Conservation (phyloP, 2,113 vertebrate species). For the Penelope pileata region DNA sequence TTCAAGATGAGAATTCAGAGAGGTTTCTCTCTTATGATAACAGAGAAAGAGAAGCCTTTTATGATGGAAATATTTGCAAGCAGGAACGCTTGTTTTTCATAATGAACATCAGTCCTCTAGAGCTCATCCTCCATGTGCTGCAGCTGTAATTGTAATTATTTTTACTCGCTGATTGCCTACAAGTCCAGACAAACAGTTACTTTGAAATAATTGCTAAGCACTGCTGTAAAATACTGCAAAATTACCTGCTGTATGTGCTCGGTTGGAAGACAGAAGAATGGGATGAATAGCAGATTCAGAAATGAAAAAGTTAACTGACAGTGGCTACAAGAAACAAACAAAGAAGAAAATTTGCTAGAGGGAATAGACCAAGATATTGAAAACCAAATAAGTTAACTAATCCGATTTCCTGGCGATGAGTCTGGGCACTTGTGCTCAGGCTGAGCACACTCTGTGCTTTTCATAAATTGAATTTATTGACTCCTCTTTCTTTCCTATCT, state of each 20-base stretch:
- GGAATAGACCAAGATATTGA: conserved; percentile 49
- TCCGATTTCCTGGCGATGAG: conserved; percentile 52
- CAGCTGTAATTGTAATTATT: conserved; percentile 38
- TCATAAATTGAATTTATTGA: conserved; percentile 72
- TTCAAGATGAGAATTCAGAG: conserved; percentile 52
- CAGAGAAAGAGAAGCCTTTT: conserved; percentile 43
- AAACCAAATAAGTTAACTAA: conserved; percentile 57
- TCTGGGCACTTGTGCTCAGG: not conserved
- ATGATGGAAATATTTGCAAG: conserved; percentile 45
- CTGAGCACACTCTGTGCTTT: conserved; percentile 56
- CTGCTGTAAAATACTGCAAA: not conserved
- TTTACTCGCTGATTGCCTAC: conserved; percentile 11
- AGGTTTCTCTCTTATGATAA: conserved; percentile 32
- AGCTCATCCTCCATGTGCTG: conserved; percentile 29
- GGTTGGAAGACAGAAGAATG: not conserved
- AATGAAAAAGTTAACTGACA: conserved; percentile 56
- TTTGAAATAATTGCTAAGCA: not conserved
- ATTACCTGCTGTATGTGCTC: not conserved
- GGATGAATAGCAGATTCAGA: conserved; percentile 29
- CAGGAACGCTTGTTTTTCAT: conserved; percentile 57
- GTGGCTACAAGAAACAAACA: conserved; percentile 47
- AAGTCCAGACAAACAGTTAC: conserved; percentile 46
- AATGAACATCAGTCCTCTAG: conserved; percentile 28
- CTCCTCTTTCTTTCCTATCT: conserved; percentile 64
- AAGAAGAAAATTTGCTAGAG: conserved; percentile 34